These are phyloP conservation scores for Leptinotarsa rubiginosa DNA, from an alignment of 2,888 invertebrate genomes.

Conservation along the genomic window DNA sequence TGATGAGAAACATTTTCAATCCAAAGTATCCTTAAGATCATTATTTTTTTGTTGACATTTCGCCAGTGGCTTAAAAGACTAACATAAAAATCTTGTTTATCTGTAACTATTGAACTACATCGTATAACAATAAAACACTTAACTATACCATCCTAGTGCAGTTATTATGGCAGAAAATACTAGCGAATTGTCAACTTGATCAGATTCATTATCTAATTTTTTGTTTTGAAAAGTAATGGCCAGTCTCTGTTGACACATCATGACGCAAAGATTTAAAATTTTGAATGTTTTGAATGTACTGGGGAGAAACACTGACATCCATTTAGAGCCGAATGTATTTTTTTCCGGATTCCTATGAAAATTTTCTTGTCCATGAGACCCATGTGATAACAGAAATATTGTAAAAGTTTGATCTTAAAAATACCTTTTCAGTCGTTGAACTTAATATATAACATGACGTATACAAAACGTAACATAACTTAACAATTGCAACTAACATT, in stretches of 20 bases:
- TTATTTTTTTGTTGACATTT: slow-evolving; percentile 44
- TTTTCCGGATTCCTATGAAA: neutral
- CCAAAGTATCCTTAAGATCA: slow-evolving; percentile 46
- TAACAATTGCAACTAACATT: slow-evolving; percentile 57
- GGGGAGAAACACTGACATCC: neutral
- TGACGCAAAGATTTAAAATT: neutral
- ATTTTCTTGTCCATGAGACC: slow-evolving; percentile 25
- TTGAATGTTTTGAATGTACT: neutral
- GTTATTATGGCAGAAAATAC: slow-evolving; percentile 52
- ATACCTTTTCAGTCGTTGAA: slow-evolving; percentile 46
- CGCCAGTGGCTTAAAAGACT: slow-evolving; percentile 42
- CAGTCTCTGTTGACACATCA: slow-evolving; percentile 1
- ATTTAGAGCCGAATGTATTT: neutral
- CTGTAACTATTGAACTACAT: slow-evolving; percentile 55
- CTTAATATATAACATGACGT: slow-evolving; percentile 53
- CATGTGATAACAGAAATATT: slow-evolving; percentile 7
- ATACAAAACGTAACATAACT: slow-evolving; percentile 54
- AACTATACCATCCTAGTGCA: slow-evolving; percentile 54
- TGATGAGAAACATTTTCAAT: slow-evolving; percentile 47
- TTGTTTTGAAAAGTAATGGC: slow-evolving; percentile 28
- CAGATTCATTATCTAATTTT: slow-evolving; percentile 24
- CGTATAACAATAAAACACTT: slow-evolving; percentile 58
- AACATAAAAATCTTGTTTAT: slow-evolving; percentile 52
- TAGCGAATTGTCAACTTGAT: slow-evolving; percentile 51
- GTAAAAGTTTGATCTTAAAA: slow-evolving; percentile 48